Evolutionary conservation across 2,888 invertebrate species (phyloP).

Genomic region (Dysmachus trigonus): DNA sequence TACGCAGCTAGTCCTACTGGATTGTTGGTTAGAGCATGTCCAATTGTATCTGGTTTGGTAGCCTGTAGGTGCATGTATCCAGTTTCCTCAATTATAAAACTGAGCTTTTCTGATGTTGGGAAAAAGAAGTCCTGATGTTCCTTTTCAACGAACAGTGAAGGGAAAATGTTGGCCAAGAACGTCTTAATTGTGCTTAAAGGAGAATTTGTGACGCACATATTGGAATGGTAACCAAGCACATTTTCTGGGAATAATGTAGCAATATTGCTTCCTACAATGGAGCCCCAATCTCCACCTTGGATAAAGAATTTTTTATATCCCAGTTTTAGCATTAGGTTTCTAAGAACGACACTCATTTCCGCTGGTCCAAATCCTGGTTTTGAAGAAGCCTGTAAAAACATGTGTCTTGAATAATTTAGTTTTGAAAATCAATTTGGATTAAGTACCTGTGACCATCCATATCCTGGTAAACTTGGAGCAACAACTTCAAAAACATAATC

Average conservation of each 20-base stretch:
- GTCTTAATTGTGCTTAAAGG: conserved; percentile 56
- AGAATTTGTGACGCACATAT: conserved; percentile 66
- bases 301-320: conserved; percentile 70
- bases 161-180: conserved; percentile 66
- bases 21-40: conserved; percentile 75
- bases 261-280: conserved; percentile 68
- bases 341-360: conserved; percentile 67
- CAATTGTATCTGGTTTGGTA: conserved; percentile 85
- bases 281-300: conserved; percentile 84
- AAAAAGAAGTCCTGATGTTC: conserved; percentile 61
- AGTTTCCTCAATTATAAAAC: conserved; percentile 57
- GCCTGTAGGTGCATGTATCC: conserved; percentile 78
- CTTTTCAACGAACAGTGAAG: conserved; percentile 66
- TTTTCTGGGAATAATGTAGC: conserved; percentile 69
- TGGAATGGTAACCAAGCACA: conserved; percentile 67
- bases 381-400: conserved; percentile 59
- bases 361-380: conserved; percentile 70
- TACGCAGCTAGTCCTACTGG: conserved; percentile 84
- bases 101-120: conserved; percentile 57
- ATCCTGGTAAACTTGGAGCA: conserved; percentile 67
- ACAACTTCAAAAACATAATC: conserved; percentile 71
- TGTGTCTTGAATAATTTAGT: background rate
- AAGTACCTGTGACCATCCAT: conserved; percentile 62
- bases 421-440: background rate
- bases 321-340: conserved; percentile 72